Conservation (phyloP, 2,888 invertebrate species). For the Sialis lutaria region DNA sequence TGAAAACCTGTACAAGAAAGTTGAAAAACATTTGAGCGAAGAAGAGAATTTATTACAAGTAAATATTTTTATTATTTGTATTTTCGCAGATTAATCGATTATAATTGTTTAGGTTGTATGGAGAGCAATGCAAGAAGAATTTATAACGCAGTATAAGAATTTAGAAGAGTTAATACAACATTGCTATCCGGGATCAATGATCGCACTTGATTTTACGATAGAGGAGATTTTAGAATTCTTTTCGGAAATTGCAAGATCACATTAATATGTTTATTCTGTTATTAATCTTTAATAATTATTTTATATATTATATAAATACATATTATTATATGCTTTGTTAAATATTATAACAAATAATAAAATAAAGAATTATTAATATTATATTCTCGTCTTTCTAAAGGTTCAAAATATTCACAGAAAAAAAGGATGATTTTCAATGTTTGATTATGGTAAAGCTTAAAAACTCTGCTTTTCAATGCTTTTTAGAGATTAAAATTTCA, state of each 20-base stretch:
- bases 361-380: no score
- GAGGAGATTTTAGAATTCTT: slow-evolving; percentile 92
- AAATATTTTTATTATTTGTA: slow-evolving; percentile 4
- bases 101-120: slow-evolving; percentile 66
- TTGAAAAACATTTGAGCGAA: slow-evolving; percentile 93
- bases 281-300: background rate
- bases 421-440: no score
- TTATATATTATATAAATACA: no score
- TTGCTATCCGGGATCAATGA: slow-evolving; percentile 92
- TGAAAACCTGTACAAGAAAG: slow-evolving; percentile 84
- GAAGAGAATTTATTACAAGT: slow-evolving; percentile 80
- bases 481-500: no score
- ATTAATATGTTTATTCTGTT: slow-evolving; percentile 32
- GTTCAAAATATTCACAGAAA: no score
- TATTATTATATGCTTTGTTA: no score
- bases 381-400: no score
- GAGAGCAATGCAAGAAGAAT: slow-evolving; percentile 99
- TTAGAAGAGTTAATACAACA: slow-evolving; percentile 84
- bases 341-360: no score
- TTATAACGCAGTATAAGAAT: slow-evolving; percentile 87
- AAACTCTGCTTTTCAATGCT: no score
- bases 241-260: slow-evolving; percentile 93
- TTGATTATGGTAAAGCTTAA: no score
- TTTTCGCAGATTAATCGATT: background rate
- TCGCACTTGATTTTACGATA: slow-evolving; percentile 86